Evolutionary conservation across 2,888 invertebrate species (phyloP).

Genomic region (Campoplex capitator): DNA sequence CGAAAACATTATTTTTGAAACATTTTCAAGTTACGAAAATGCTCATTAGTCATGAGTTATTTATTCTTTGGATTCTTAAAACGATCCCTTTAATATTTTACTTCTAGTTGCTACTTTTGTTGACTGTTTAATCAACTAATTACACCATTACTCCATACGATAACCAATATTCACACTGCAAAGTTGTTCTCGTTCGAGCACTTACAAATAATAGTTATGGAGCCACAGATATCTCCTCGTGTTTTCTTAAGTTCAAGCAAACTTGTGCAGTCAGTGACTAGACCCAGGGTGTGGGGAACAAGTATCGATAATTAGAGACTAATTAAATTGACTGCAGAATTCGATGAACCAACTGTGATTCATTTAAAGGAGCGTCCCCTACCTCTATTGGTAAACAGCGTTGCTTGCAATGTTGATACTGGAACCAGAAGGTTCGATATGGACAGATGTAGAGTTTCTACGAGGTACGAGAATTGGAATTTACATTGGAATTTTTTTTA

Average conservation of each 20-base stretch:
- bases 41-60: background rate
- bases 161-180: background rate
- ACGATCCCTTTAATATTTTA: background rate
- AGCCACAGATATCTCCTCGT: slow-evolving; percentile 19
- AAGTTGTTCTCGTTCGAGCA: background rate
- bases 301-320: slow-evolving; percentile 52
- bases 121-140: too few species aligned
- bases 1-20: background rate
- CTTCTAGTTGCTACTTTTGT: background rate
- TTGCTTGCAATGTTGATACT: background rate
- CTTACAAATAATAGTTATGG: slow-evolving; percentile 5
- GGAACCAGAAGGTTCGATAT: background rate
- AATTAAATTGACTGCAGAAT: slow-evolving; percentile 52
- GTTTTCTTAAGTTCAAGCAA: slow-evolving; percentile 3
- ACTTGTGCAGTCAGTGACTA: slow-evolving; percentile 17
- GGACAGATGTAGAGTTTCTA: background rate
- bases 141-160: too few species aligned
- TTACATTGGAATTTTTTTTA: background rate
- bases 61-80: background rate
- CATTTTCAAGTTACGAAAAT: background rate
- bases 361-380: slow-evolving; percentile 7
- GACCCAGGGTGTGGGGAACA: background rate
- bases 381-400: background rate
- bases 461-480: background rate
- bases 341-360: slow-evolving; percentile 37